These are phyloP conservation scores for Timandra comae DNA, from an alignment of 2,888 invertebrate genomes.

Conservation along the genomic window DNA sequence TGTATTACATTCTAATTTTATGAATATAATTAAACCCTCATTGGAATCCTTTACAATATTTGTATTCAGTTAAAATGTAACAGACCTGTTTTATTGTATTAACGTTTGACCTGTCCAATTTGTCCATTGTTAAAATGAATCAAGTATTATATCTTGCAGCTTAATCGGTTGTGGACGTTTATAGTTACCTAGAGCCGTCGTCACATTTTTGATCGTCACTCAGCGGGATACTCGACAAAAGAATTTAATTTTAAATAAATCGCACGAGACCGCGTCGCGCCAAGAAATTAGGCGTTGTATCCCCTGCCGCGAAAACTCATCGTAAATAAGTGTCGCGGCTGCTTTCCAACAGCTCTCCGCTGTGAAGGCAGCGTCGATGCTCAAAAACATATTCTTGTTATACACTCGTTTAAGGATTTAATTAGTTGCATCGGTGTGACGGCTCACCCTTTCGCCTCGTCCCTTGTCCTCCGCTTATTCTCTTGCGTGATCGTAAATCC, in stretches of 20 bases:
- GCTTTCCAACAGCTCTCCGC: slow-evolving; percentile 39
- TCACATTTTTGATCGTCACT: slow-evolving; percentile 63
- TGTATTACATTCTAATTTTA: too few species aligned
- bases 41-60: slow-evolving; percentile 1
- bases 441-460: slow-evolving; percentile 34
- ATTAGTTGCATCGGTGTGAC: slow-evolving; percentile 64
- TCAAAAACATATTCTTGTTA: slow-evolving; percentile 67
- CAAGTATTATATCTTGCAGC: slow-evolving; percentile 56
- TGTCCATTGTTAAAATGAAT: too few species aligned
- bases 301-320: slow-evolving; percentile 72
- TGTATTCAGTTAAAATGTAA: slow-evolving; percentile 36
- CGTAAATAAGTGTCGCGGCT: slow-evolving; percentile 69
- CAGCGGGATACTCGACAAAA: slow-evolving; percentile 68
- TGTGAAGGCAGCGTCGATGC: slow-evolving; percentile 33
- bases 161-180: slow-evolving; percentile 58
- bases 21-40: background rate
- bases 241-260: slow-evolving; percentile 72
- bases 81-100: too few species aligned
- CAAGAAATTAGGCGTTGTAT: slow-evolving; percentile 70
- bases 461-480: slow-evolving; percentile 26
- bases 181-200: slow-evolving; percentile 58
- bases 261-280: slow-evolving; percentile 69
- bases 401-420: slow-evolving; percentile 73
- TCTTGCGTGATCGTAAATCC: slow-evolving; percentile 70
- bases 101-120: too few species aligned